Evolutionary conservation across 2,888 invertebrate genomes (phyloP).

Genomic region (Eristalinus sepulchralis): DNA sequence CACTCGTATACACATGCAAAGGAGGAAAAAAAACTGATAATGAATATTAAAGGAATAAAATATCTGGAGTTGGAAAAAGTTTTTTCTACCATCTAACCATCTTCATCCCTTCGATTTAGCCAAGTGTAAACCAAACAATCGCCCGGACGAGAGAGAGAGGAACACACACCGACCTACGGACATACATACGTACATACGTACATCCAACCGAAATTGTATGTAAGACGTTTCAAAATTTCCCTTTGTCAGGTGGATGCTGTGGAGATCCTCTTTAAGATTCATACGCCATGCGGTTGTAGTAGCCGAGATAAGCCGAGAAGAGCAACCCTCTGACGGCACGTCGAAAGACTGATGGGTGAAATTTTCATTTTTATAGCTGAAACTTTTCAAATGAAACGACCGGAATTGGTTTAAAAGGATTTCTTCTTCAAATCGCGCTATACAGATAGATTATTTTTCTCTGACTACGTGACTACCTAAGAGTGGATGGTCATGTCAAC

Average conservation of each 20-base stretch:
- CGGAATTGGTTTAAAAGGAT: not conserved
- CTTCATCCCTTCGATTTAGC: not conserved
- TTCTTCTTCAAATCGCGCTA: not conserved
- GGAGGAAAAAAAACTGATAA: not conserved
- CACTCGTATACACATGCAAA: not conserved
- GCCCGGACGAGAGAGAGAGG: not conserved
- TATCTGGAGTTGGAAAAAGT: not conserved
- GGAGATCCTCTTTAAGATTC: not conserved
- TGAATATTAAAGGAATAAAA: not conserved
- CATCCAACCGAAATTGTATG: not conserved
- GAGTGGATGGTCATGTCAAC: not conserved
- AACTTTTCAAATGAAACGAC: not conserved
- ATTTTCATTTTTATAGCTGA: not conserved
- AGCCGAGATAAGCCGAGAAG: not conserved
- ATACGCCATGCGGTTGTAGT: not conserved
- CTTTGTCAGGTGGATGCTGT: not conserved
- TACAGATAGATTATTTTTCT: not conserved
- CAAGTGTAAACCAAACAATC: not conserved
- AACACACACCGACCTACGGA: not conserved
- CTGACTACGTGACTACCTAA: not conserved
- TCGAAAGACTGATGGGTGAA: not conserved
- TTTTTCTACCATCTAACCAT: not conserved
- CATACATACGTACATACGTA: not conserved
- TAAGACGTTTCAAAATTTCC: not conserved
- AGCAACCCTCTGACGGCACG: not conserved